These are phyloP conservation scores for Syrmaticus mikado DNA, from an alignment of 2,113 vertebrate genomes.

Conservation along the genomic window DNA sequence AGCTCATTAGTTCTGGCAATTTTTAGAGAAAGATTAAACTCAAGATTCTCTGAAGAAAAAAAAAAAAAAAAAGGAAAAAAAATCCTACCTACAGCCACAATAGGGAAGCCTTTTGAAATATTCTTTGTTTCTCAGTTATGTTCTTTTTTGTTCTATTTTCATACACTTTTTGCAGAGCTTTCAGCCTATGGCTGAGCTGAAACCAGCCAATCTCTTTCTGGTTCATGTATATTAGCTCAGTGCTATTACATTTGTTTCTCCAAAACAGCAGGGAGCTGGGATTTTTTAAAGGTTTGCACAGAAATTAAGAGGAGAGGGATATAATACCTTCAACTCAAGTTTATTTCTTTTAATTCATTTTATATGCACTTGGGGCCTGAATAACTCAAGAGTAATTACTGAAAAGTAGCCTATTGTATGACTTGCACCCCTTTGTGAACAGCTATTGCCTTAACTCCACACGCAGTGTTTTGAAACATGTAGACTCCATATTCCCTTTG, in stretches of 20 bases:
- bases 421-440: slow-evolving; percentile 62
- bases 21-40: neutral
- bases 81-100: neutral
- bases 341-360: slow-evolving; percentile 74
- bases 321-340: slow-evolving; percentile 69
- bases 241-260: slow-evolving; percentile 56
- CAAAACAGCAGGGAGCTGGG: slow-evolving; percentile 55
- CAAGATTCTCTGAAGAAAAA: neutral
- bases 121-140: neutral
- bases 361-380: slow-evolving; percentile 64
- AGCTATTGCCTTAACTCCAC: slow-evolving; percentile 64
- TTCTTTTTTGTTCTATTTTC: slow-evolving; percentile 34
- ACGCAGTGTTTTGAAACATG: slow-evolving; percentile 44
- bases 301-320: slow-evolving; percentile 58
- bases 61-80: neutral
- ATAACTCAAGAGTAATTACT: slow-evolving; percentile 67
- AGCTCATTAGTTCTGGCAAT: neutral
- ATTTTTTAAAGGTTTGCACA: slow-evolving; percentile 64
- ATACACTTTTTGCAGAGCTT: slow-evolving; percentile 1
- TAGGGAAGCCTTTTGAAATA: slow-evolving; percentile 1
- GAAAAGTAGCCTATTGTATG: slow-evolving; percentile 63
- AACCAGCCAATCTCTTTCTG: slow-evolving; percentile 46
- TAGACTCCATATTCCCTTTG: neutral
- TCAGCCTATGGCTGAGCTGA: slow-evolving; percentile 17
- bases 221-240: slow-evolving; percentile 54